Percentiles rank a stretch among this genome's conserved stretches.
These are phyloP conservation scores for Opisthocomus hoazin DNA, from an alignment of 2,113 vertebrate genomes.

Conservation along the genomic window DNA sequence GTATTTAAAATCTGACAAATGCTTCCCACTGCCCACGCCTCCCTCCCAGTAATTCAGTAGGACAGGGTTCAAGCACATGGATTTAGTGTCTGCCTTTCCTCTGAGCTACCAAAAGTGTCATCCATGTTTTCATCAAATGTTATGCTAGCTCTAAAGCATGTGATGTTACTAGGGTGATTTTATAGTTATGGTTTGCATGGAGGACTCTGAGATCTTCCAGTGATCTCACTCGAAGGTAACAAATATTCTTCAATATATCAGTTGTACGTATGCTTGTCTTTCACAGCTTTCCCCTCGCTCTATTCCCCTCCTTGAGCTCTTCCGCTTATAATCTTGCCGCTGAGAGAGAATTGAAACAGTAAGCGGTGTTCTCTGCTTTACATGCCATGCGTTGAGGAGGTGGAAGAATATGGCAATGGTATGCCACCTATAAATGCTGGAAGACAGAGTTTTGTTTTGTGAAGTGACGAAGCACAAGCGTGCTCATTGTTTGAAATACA, in stretches of 20 bases:
- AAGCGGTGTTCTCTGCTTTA: neutral
- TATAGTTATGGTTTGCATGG: neutral
- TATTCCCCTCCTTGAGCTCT: neutral
- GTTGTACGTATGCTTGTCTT: neutral
- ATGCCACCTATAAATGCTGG: neutral
- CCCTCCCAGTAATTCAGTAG: neutral
- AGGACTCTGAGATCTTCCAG: neutral
- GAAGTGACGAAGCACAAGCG: neutral
- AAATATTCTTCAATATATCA: neutral
- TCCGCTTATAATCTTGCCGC: neutral
- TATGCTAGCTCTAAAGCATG: rapidly evolving
- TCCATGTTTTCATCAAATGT: neutral
- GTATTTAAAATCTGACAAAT: neutral
- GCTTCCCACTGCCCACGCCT: neutral
- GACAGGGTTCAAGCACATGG: neutral
- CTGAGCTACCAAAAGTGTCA: neutral
- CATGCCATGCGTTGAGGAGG: rapidly evolving
- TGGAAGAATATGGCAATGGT: neutral
- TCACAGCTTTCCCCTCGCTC: neutral
- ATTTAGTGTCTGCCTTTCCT: neutral
- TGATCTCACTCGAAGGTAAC: neutral
- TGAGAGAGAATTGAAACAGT: neutral
- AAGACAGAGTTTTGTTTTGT: neutral
- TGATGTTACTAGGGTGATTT: neutral
- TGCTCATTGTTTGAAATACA: neutral